Conservation (phyloP, 2,888 invertebrate genomes). For the Fissipunctia ypsillon region DNA sequence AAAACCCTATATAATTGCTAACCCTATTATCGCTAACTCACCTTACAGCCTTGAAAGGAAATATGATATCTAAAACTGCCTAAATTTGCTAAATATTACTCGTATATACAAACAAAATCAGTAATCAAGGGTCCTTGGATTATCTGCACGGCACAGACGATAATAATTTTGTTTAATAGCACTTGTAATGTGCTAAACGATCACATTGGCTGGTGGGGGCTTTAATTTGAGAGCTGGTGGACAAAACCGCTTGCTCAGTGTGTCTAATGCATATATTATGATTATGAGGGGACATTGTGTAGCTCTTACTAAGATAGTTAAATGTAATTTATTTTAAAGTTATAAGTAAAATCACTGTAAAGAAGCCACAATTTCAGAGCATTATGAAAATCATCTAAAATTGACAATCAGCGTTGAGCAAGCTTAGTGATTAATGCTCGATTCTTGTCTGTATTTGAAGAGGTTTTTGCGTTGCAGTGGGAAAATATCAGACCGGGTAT, state of each 20-base stretch:
- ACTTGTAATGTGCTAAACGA: conserved; percentile 49
- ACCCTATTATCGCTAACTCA: not conserved
- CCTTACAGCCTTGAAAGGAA: conserved; percentile 5
- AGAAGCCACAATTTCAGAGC: not conserved
- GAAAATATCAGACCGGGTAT: not conserved
- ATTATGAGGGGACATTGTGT: conserved; percentile 57
- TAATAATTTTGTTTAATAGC: conserved; percentile 66
- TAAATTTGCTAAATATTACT: conserved; percentile 12
- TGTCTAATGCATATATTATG: conserved; percentile 68
- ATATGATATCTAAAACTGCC: conserved; percentile 15
- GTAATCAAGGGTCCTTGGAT: conserved; percentile 50
- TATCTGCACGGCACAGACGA: conserved; percentile 55
- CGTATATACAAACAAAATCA: conserved; percentile 52
- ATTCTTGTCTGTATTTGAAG: not conserved
- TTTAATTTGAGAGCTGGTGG: conserved; percentile 52
- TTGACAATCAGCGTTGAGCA: not conserved
- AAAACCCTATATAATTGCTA: not conserved
- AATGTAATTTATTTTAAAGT: not conserved
- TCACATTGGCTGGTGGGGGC: conserved; percentile 43
- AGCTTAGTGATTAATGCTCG: not conserved
- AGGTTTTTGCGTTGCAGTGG: not conserved
- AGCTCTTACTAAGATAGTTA: conserved; percentile 17
- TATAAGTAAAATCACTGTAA: not conserved
- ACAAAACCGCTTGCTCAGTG: conserved; percentile 67
- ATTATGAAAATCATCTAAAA: not conserved